Percentiles rank a stretch among this genome's conserved stretches.
Evolutionary conservation across 2,113 vertebrate genomes (phyloP).

Genomic region (Caranx melampygus): DNA sequence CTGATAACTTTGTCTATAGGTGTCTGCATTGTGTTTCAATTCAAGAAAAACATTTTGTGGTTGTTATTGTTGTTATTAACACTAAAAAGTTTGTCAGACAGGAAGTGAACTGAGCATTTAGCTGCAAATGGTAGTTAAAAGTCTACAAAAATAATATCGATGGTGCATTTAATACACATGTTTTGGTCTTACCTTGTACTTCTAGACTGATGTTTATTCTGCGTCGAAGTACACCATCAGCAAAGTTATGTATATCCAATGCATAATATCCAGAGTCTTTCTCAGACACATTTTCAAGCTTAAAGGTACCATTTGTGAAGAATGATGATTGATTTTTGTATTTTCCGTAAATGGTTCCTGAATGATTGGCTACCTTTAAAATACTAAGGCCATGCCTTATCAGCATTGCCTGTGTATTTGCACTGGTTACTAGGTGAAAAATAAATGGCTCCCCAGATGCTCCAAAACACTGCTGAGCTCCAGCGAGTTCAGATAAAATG

Average conservation of each 20-base stretch:
- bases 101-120: no score
- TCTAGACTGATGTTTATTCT: not conserved
- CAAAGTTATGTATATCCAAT: not conserved
- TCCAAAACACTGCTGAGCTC: slow-evolving; percentile 12
- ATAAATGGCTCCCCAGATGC: slow-evolving; percentile 12
- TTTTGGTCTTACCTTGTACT: slow-evolving; percentile 36
- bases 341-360: no score
- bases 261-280: slow-evolving; percentile 24
- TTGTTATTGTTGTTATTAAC: no score
- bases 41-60: no score
- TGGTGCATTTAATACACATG: no score
- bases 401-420: not conserved
- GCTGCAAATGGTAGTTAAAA: no score
- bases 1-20: not conserved
- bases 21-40: no score
- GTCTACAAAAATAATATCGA: no score
- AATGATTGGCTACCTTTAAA: not conserved
- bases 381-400: not conserved
- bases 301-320: slow-evolving; percentile 8
- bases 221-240: fast-evolving
- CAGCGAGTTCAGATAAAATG: not conserved
- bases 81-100: no score
- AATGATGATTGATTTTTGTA: not conserved
- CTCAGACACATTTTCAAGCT: not conserved
- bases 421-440: not conserved